Percentiles rank a stretch among this genome's conserved stretches.
phyloP scores from a whole-genome alignment of 2,888 invertebrate species.

The Belgica antarctica region DNA sequence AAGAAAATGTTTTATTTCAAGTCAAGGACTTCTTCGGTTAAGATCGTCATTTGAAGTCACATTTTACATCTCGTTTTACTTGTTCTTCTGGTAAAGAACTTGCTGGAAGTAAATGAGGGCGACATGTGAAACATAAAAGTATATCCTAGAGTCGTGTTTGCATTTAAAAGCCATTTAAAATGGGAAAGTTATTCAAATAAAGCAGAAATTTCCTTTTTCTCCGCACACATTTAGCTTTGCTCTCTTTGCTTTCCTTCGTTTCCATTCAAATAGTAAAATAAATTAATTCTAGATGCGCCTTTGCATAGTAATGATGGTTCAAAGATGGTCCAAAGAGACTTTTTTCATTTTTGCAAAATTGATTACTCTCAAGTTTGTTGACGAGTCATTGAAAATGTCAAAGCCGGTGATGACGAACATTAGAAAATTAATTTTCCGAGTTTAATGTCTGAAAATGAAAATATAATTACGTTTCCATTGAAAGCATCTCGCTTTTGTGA shows the following conservation, averaged over 20 bases:
- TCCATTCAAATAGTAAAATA: slow-evolving; percentile 23
- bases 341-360: too few relatives aligned
- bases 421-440: slow-evolving; percentile 38
- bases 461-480: slow-evolving; percentile 21
- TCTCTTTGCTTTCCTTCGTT: not conserved
- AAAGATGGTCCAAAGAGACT: not conserved
- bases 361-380: too few relatives aligned
- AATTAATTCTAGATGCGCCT: not conserved
- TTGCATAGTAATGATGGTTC: not conserved
- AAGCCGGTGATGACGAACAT: too few relatives aligned
- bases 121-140: not conserved
- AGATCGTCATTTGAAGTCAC: too few relatives aligned
- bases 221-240: not conserved
- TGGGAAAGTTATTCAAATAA: slow-evolving; percentile 44
- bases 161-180: slow-evolving; percentile 43
- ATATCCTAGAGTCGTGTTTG: slow-evolving; percentile 21
- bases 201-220: slow-evolving; percentile 26
- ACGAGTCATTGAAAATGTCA: too few relatives aligned
- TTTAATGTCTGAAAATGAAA: slow-evolving; percentile 19
- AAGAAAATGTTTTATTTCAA: too few relatives aligned
- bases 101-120: not conserved
- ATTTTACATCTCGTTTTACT: too few relatives aligned
- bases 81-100: not conserved
- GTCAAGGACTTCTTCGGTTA: too few relatives aligned
- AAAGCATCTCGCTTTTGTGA: not conserved